Evolutionary conservation across 2,797 vertebrate species (phyloP).

Genomic region (Melanotaenia maccullochi): DNA sequence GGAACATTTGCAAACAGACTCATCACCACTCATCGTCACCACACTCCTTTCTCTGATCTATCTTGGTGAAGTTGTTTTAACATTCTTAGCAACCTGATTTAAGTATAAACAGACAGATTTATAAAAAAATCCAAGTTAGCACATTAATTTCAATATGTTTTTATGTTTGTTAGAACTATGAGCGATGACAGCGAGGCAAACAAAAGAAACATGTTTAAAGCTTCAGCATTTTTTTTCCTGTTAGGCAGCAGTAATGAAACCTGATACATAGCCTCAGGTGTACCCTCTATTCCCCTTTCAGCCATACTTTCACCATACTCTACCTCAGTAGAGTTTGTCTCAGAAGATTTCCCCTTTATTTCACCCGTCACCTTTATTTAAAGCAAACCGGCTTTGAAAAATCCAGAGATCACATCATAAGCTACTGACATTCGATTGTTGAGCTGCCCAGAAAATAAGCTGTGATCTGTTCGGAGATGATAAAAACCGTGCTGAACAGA

Average conservation of each 20-base stretch:
- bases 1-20: too few relatives aligned
- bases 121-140: not conserved
- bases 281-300: conserved; percentile 3
- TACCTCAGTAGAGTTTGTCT: not conserved
- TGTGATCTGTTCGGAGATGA: not conserved
- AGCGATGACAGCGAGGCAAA: not conserved
- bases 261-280: conserved; percentile 20
- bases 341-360: not conserved
- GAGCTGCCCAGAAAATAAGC: conserved; percentile 6
- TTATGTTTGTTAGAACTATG: not conserved
- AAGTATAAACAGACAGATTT: too few relatives aligned
- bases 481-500: not conserved
- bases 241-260: conserved; percentile 1
- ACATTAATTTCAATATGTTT: not conserved
- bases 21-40: too few relatives aligned
- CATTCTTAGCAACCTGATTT: not conserved
- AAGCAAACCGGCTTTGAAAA: conserved; percentile 15
- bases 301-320: conserved; percentile 4
- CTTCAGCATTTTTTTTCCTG: not conserved
- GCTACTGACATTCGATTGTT: not conserved
- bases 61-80: too few relatives aligned
- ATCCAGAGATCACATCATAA: not conserved
- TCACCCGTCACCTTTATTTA: conserved; percentile 8
- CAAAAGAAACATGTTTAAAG: not conserved
- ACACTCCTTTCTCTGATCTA: too few relatives aligned